phyloP scores from a whole-genome alignment of 2,113 vertebrate genomes.

The pig (Sus scrofa) region DNA sequence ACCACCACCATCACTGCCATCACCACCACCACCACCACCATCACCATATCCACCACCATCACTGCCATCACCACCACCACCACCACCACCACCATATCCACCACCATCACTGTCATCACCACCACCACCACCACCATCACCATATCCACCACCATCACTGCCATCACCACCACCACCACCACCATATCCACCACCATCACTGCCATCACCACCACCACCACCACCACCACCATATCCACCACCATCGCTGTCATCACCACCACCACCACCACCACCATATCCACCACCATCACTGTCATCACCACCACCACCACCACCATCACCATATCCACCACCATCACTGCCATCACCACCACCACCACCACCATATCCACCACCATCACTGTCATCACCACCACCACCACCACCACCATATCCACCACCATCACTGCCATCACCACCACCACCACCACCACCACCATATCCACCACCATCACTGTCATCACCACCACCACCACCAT shows the following conservation, averaged over 20 bases:
- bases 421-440: fast-evolving
- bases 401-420: fast-evolving
- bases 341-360: too few relatives aligned
- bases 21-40: background rate
- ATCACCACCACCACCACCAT: too few relatives aligned
- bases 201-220: fast-evolving
- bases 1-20: fast-evolving
- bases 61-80: too few relatives aligned
- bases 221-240: background rate
- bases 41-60: background rate
- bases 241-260: background rate
- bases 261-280: background rate
- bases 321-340: too few relatives aligned
- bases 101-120: background rate
- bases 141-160: too few relatives aligned
- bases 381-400: background rate
- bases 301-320: background rate
- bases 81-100: too few relatives aligned
- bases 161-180: background rate
- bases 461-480: too few relatives aligned
- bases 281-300: too few relatives aligned
- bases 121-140: background rate
- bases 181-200: too few relatives aligned
- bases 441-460: too few relatives aligned
- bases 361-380: too few relatives aligned